Evolutionary conservation across 2,888 invertebrate genomes (phyloP), one percentile per base, ranked within the genome.

Genomic region (Zygaena filipendulae): DNA sequence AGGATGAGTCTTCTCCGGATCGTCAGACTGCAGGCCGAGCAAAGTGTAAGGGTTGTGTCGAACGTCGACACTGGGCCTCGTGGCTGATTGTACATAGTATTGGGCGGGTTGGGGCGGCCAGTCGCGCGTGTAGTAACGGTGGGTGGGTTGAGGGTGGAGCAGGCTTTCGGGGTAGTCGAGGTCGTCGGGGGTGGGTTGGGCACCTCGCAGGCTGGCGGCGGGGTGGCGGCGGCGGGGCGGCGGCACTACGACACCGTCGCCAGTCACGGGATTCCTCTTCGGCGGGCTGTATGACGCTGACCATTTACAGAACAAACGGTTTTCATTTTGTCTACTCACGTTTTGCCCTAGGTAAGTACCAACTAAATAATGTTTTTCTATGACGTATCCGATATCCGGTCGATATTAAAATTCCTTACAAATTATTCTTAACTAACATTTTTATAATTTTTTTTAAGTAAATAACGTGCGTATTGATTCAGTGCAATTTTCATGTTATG

Each of bases 231-330:
- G 72, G 35, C 81, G 71, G 59, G 50, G 64, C 52, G 77, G 79
- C 63, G 72, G 75, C 64, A 83, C 57, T 53, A 59, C 56, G 59
- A 84, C 75, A 53, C 84, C 84, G 57, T 82, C 83, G 55, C 84
- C 84, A 50, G 84, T 84, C 70, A 84, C 84, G 47, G 84, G 84
- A 56, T 84, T 84, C 75, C 84, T 82, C 70, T 79, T 75, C 79
- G 83, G 74, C 59, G 71, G 77, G 49, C 56, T 51, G 66, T 66
- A 75, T 46, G 60, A 61, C 45, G 63, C 77, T 77, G 69, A 71
- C 61, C 72, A 72, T 69, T 68, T 49, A 69, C 62, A 75, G 71
- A 75, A 79, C 52, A 74, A 64, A 60, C 57, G 55, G 52, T 71
- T 75, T 68, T 70, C 64, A 75, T 71, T 66, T 54, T 50, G 52